These are phyloP conservation scores for Charanyca ferruginea DNA, from an alignment of 2,888 invertebrate genomes.

Conservation along the genomic window DNA sequence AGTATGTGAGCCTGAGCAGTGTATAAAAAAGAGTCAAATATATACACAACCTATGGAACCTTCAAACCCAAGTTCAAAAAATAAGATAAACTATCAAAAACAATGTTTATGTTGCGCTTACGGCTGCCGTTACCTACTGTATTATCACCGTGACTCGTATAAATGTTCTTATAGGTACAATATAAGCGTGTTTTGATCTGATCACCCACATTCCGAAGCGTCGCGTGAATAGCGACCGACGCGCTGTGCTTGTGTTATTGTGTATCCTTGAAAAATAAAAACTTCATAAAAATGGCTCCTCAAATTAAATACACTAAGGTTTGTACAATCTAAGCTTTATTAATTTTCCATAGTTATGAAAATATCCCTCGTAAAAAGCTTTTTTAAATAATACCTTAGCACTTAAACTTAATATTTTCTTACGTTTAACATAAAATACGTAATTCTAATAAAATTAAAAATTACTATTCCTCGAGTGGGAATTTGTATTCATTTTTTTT, in stretches of 20 bases:
- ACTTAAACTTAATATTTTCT: too few species aligned
- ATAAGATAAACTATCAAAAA: not conserved
- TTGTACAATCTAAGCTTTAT: not conserved
- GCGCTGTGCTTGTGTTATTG: conserved; percentile 9
- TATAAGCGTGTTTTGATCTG: conserved; percentile 9
- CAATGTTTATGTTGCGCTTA: not conserved
- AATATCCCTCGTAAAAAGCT: too few species aligned
- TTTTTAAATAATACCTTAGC: too few species aligned
- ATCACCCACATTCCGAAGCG: not conserved
- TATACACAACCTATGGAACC: too few species aligned
- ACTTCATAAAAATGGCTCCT: conserved; percentile 32
- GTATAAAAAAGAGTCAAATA: too few species aligned
- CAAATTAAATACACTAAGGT: conserved; percentile 45
- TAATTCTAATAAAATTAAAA: too few species aligned
- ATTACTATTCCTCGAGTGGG: too few species aligned
- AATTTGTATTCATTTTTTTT: too few species aligned
- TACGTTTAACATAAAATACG: too few species aligned
- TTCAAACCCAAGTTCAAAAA: not conserved
- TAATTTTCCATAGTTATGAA: too few species aligned
- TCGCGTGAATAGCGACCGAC: conserved; percentile 12
- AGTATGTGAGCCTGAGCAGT: too few species aligned
- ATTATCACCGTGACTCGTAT: conserved; percentile 20
- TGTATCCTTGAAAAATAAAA: not conserved
- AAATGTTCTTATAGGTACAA: not conserved
- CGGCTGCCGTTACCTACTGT: not conserved